Evolutionary conservation across 2,113 vertebrate species (phyloP), one percentile per base, ranked within the genome.

Genomic region (Colistium nudipinnis): DNA sequence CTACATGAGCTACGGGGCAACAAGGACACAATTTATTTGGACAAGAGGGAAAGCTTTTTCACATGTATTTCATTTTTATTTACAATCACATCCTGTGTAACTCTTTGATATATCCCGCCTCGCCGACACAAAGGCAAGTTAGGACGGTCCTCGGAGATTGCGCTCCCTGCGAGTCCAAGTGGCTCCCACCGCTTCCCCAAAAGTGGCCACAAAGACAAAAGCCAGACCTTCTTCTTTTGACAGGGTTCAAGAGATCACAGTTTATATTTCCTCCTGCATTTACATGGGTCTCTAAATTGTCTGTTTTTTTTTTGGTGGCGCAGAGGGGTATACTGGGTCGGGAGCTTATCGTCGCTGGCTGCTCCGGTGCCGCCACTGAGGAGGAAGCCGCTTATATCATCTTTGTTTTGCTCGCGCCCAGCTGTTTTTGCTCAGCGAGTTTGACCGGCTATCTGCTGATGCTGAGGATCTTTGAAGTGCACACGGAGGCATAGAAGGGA

Each of bases 191-290:
- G 73, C 71, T 78, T 84, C 68, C 78, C 69, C 62, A 80, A 88
- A 85, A 87, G n/a, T 55, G 70, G 74, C 35, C 64, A 19, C 2
- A 6, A 12, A 81, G 87, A 92, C 74, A 81, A 81, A 89, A 80
- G 61, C 81, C 88, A 90, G 90, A 72, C 53, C 27, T 77, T 80
- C 13, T 76, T 62, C 65, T 70, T 78, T 33, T 84, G 83, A 86
- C 82, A 85, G 85, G 62, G 89, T 89, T 89, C 83, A 90, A 78
- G 77, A 88, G 88, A 80, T 88, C 84, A 78, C 54, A 41, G 72
- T 82, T 82, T 83, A 87, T 87, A 78, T 89, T 90, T 92, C 84
- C 85, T 87, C 72, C 85, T 83, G 87, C 81, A 83, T 84, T n/a
- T 83, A 81, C 82, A 84, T 27, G 51, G 64, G 55, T 76, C 76